Conservation (phyloP, 2,888 invertebrate species). For the Patella depressa region DNA sequence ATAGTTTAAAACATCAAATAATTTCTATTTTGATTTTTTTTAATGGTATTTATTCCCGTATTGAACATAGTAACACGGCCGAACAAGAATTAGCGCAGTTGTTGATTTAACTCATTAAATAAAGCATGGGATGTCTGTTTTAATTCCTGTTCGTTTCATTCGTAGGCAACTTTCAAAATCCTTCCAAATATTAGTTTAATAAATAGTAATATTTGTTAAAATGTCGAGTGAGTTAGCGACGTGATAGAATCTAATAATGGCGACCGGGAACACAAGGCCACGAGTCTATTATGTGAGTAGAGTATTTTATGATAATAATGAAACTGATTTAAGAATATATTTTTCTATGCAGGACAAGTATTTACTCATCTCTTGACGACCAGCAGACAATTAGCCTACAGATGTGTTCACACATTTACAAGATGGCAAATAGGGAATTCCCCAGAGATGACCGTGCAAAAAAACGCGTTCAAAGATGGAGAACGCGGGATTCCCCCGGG, state of each 20-base stretch:
- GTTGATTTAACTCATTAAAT: too few relatives aligned
- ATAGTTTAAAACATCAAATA: too few relatives aligned
- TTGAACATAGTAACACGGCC: too few relatives aligned
- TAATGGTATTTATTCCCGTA: too few relatives aligned
- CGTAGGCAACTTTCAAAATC: neutral
- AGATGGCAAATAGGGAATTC: too few relatives aligned
- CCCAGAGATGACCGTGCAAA: too few relatives aligned
- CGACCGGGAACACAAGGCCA: neutral
- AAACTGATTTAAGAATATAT: neutral
- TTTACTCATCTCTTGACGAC: neutral
- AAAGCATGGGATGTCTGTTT: too few relatives aligned
- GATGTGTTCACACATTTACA: neutral
- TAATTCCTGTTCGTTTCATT: too few relatives aligned
- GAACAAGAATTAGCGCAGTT: too few relatives aligned
- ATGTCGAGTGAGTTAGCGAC: too few relatives aligned
- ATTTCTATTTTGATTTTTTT: too few relatives aligned
- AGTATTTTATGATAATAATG: neutral
- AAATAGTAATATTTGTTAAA: neutral
- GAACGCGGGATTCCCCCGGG: neutral
- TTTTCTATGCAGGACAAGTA: neutral
- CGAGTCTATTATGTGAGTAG: neutral
- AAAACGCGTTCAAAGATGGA: too few relatives aligned
- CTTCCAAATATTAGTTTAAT: conserved; percentile 5
- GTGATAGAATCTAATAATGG: neutral
- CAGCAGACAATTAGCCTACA: neutral